These are phyloP conservation scores for Diabrotica undecimpunctata DNA, from an alignment of 1,140 invertebrate species.

Conservation along the genomic window DNA sequence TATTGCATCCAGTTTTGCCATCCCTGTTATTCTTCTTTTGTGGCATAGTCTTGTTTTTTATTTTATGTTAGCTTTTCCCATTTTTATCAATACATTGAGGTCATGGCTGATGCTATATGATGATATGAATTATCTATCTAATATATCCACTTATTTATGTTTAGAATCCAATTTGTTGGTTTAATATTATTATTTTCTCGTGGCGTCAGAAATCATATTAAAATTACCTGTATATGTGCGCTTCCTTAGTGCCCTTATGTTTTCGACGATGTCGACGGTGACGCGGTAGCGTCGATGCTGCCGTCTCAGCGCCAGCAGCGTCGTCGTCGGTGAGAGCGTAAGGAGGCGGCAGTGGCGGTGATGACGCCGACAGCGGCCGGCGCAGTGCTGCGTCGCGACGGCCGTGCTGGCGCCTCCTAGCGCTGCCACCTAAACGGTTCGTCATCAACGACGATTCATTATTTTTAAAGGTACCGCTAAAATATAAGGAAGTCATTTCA, in stretches of 20 bases:
- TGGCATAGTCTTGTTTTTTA: too few species aligned
- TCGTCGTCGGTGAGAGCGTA: neutral
- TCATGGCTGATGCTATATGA: too few species aligned
- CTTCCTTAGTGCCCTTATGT: neutral
- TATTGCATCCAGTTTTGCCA: too few species aligned
- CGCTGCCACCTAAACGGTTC: conserved; percentile 28
- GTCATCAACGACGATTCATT: too few species aligned
- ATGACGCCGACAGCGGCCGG: conserved; percentile 8
- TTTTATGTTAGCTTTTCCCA: too few species aligned
- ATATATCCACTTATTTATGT: too few species aligned
- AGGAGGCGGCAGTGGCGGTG: neutral
- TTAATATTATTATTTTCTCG: neutral
- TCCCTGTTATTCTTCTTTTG: too few species aligned
- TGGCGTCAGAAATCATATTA: neutral
- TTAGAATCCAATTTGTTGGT: too few species aligned
- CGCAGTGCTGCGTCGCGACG: conserved; percentile 40
- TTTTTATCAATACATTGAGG: too few species aligned
- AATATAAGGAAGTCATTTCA: too few species aligned
- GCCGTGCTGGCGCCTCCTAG: conserved; percentile 42
- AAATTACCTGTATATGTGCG: neutral
- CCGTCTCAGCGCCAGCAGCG: neutral
- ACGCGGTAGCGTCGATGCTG: neutral
- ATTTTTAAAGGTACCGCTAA: too few species aligned
- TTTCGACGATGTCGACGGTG: neutral
- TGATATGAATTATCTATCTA: too few species aligned